These are phyloP conservation scores for Craseonycteris thonglongyai DNA, from an alignment of 2,113 vertebrate species.

Conservation along the genomic window DNA sequence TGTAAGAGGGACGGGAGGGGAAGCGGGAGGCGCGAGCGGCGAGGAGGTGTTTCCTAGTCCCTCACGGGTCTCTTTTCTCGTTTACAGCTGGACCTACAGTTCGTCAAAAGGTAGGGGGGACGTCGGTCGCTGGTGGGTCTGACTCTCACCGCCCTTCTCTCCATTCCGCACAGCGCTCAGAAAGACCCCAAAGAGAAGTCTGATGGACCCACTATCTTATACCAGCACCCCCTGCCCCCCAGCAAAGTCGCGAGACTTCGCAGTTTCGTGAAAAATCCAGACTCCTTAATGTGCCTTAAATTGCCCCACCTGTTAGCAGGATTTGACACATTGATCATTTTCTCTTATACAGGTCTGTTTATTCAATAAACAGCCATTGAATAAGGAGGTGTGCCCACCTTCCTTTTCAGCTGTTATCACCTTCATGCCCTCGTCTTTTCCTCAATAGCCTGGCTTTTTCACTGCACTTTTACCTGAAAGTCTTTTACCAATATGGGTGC, in stretches of 20 bases:
- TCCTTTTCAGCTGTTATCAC: neutral
- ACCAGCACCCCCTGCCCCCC: fast-evolving
- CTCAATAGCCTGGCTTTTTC: neutral
- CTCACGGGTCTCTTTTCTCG: neutral
- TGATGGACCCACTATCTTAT: neutral
- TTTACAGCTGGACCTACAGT: slow-evolving; percentile 64
- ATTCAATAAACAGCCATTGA: neutral
- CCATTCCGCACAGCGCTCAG: neutral
- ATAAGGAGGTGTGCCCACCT: neutral
- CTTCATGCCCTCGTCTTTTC: neutral
- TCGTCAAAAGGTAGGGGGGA: slow-evolving; percentile 53
- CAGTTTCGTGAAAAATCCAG: neutral
- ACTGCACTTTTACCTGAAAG: neutral
- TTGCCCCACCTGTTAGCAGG: neutral
- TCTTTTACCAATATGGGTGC: neutral
- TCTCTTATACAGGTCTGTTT: too few relatives aligned
- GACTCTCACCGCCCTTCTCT: neutral
- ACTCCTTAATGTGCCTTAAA: neutral
- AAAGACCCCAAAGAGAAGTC: neutral
- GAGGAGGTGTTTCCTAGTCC: neutral
- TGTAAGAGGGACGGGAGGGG: slow-evolving; percentile 64
- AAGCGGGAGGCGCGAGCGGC: neutral
- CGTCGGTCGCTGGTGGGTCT: neutral
- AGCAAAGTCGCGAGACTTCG: neutral
- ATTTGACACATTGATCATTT: neutral